Evolutionary conservation across 2,113 vertebrate species (phyloP).

Genomic region (Pedionomus torquatus): DNA sequence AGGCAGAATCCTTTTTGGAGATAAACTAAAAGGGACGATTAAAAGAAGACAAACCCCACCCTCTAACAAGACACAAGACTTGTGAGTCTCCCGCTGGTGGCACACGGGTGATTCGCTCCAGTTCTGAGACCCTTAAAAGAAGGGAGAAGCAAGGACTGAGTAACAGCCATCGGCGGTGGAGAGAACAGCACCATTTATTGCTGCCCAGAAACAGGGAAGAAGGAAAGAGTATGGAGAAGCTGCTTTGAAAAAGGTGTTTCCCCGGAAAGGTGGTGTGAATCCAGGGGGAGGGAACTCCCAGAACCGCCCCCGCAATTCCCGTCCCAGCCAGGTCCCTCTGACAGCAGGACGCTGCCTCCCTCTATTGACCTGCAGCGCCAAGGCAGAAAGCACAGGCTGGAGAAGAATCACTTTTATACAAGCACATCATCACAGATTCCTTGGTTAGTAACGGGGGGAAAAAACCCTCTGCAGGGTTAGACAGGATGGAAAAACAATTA

Average conservation of each 20-base stretch:
- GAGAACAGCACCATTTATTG: background rate
- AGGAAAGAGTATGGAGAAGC: background rate
- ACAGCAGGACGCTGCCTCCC: background rate
- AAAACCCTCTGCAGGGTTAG: background rate
- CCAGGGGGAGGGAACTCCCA: background rate
- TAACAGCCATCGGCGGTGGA: accelerated
- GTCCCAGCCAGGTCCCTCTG: background rate
- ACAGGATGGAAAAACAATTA: background rate
- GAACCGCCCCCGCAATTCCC: background rate
- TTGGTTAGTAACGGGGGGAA: background rate
- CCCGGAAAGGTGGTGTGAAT: accelerated
- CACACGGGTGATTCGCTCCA: background rate
- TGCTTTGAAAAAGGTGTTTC: background rate
- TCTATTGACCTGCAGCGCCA: background rate
- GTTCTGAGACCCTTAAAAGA: background rate
- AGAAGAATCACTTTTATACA: background rate
- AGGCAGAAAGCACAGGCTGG: background rate
- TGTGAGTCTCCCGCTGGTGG: accelerated
- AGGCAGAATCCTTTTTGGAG: background rate
- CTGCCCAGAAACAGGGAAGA: background rate
- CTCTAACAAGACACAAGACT: background rate
- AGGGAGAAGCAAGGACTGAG: background rate
- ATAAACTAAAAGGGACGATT: background rate
- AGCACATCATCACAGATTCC: background rate
- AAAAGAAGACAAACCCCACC: background rate